These are phyloP conservation scores for Valencia hispanica DNA, from an alignment of 2,797 vertebrate genomes.

Conservation along the genomic window DNA sequence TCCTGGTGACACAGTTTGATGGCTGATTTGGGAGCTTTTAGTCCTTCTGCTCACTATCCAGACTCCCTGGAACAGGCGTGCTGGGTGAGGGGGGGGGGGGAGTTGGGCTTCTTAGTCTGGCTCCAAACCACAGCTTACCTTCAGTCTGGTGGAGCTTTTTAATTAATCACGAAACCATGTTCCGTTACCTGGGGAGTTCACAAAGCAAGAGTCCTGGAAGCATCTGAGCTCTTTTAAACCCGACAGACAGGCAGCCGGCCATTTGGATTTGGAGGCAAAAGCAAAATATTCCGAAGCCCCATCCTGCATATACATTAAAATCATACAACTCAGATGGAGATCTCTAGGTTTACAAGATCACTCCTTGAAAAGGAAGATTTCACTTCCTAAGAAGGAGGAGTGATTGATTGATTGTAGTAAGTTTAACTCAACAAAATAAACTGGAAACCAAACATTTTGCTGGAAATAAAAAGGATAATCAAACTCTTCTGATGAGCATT, in stretches of 20 bases:
- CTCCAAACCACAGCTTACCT: constrained; percentile 59
- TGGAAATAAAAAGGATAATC: neutral
- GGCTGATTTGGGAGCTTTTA: constrained; percentile 48
- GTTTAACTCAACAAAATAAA: neutral
- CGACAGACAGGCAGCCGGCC: constrained; percentile 36
- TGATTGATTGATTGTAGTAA: neutral
- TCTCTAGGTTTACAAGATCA: neutral
- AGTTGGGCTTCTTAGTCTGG: constrained; percentile 57
- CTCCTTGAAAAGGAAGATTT: neutral
- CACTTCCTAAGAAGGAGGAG: neutral
- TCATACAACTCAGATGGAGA: neutral
- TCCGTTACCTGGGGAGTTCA: constrained; percentile 71
- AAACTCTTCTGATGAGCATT: constrained; percentile 52
- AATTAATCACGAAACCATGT: constrained; percentile 76
- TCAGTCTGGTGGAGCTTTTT: constrained; percentile 69
- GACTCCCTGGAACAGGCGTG: constrained; percentile 53
- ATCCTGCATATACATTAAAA: neutral
- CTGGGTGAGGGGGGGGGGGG: constrained; percentile 43
- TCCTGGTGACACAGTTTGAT: constrained; percentile 48
- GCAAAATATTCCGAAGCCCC: neutral
- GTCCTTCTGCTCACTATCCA: constrained; percentile 45
- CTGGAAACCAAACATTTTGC: constrained; percentile 15
- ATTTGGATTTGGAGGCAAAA: constrained; percentile 23
- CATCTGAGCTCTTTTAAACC: constrained; percentile 57
- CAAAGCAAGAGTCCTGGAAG: constrained; percentile 56